Base-by-base conservation (phyloP, 1,140 invertebrate genomes). In the Drosophila tsacasi region DNA sequence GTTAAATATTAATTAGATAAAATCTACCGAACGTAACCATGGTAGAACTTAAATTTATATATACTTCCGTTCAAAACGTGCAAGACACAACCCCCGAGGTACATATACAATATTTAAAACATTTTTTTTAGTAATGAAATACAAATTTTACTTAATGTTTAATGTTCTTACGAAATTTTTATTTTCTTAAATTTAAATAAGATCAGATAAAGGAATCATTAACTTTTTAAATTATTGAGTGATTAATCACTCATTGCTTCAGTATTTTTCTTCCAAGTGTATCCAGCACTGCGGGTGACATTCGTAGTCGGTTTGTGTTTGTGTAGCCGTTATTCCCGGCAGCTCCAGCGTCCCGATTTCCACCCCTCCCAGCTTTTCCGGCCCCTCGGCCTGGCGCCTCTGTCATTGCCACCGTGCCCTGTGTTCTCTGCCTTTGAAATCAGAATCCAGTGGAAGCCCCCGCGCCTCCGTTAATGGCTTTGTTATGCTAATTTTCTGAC, bases 401-500 rank as follows among this genome's bases (percentile, higher is more conserved):
- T 83, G 79, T 87, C 80, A 78, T 52, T 75, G 76, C 60, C 80
- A 82, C 59, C 46, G 50, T 39, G 25, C 46, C 25, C 57, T 52
- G 59, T 49, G 39, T 49, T 72, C 81, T 67, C 81, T 64, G 68
- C 63, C 81, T 89, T 90, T 90, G 84, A 89, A 89, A 89, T 89
- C 84, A 84, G 60, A 79, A 76, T 69, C 74, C 59, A 47, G 21
- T 58, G 64, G 44, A 47, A 60, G 47, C 67, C 25, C 40, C 84
- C 44, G 52, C 25, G 63, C 61, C 72, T 71, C 50, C 17, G 52
- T 72, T 89, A 89, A 89, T 89, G 81, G 78, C 84, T 89, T 84
- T 89, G 84, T 89, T 81, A 89, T 89, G 84, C 85, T 89, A 90
- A 89, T 89, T 89, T 87, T 66, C 58, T 74, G 81, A 78, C 85